Evolutionary conservation across 2,888 invertebrate species (phyloP).

Genomic region (Cosmia trapezina): DNA sequence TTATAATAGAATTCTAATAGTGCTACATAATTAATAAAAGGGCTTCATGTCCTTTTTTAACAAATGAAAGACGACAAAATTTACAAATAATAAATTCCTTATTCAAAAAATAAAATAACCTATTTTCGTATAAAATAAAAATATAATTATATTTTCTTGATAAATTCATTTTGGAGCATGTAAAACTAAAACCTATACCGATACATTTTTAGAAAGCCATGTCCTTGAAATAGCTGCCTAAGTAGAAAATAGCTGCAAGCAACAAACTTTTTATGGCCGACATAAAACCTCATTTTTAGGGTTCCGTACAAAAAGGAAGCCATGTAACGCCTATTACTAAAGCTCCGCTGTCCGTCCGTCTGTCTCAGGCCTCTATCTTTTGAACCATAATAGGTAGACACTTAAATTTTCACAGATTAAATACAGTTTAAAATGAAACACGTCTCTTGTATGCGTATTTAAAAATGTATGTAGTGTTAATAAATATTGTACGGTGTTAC

Average conservation of each 20-base stretch:
- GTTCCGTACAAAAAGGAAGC: background rate
- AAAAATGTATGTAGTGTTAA: background rate
- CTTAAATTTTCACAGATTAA: too few species aligned
- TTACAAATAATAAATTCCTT: slow-evolving; percentile 54
- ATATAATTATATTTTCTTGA: slow-evolving; percentile 9
- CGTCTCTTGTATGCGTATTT: too few species aligned
- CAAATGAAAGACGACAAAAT: slow-evolving; percentile 52
- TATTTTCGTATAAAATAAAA: slow-evolving; percentile 25
- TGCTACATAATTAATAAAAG: slow-evolving; percentile 33
- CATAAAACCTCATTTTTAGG: background rate
- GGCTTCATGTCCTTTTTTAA: slow-evolving; percentile 33
- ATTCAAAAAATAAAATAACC: slow-evolving; percentile 25
- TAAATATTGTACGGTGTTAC: background rate
- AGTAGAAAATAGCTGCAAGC: background rate
- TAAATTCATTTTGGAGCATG: slow-evolving; percentile 13
- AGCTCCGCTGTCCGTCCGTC: background rate
- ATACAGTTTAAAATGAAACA: background rate
- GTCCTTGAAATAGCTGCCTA: background rate
- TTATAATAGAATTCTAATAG: slow-evolving; percentile 36
- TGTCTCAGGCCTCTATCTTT: too few species aligned
- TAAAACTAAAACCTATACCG: background rate
- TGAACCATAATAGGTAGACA: too few species aligned
- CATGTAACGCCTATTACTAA: background rate
- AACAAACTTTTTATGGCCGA: background rate
- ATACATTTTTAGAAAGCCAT: background rate